Evolutionary conservation across 1,140 invertebrate genomes (phyloP).

Genomic region (Hylaeus anthracinus): DNA sequence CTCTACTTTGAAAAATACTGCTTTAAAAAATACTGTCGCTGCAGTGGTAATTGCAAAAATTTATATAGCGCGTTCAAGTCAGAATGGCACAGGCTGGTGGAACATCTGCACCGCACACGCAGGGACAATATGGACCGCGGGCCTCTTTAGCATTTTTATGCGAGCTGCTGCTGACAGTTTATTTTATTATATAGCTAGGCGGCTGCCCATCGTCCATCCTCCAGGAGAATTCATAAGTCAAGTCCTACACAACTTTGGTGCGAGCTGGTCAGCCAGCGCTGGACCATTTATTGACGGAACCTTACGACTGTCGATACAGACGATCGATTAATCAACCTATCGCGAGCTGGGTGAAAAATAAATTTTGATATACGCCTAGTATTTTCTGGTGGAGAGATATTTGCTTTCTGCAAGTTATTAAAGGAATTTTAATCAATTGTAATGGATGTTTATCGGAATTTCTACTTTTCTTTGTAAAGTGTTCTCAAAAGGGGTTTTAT

Average conservation of each 20-base stretch:
- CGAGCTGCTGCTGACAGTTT: conserved; percentile 79
- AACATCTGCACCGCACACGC: conserved; percentile 55
- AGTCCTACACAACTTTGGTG: conserved; percentile 39
- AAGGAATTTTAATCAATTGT: no score
- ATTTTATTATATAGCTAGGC: conserved; percentile 78
- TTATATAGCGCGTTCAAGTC: background rate
- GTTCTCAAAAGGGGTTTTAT: no score
- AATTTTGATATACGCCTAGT: background rate
- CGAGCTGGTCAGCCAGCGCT: conserved; percentile 5
- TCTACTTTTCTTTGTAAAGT: no score
- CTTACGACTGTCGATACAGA: conserved; percentile 35
- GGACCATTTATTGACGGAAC: conserved; percentile 13
- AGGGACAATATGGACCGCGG: conserved; percentile 50
- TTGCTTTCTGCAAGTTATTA: background rate
- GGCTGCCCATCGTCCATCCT: conserved; percentile 74
- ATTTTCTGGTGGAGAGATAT: background rate
- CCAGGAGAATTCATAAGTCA: conserved; percentile 70
- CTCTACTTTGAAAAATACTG: no score
- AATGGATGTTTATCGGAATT: no score
- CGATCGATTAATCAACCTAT: background rate
- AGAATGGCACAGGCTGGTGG: conserved; percentile 8
- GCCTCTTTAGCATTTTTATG: conserved; percentile 80
- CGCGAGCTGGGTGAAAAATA: background rate
- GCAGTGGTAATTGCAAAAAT: no score
- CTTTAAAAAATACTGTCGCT: no score